Conservation (phyloP, 2,888 invertebrate genomes). For the Marronus borbonicus region DNA sequence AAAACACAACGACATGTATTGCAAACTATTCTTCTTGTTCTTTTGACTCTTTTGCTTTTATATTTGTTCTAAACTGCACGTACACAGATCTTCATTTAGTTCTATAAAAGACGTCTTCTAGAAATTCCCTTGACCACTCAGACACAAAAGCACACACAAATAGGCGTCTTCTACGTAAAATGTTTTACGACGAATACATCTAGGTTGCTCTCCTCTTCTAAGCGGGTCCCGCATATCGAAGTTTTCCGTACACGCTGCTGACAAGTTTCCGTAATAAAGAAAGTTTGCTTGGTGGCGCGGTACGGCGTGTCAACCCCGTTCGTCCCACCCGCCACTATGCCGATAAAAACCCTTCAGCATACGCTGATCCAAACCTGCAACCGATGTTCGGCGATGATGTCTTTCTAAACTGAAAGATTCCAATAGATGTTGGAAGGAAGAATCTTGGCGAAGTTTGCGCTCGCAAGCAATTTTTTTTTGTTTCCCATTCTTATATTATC, state of each 20-base stretch:
- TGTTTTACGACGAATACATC: no score
- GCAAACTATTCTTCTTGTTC: no score
- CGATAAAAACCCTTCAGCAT: background rate
- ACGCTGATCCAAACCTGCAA: constrained; percentile 14
- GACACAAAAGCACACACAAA: no score
- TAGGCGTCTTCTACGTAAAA: no score
- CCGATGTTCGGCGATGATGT: constrained; percentile 18
- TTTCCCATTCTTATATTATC: no score
- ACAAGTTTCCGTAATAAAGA: constrained; percentile 19
- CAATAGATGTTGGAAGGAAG: background rate
- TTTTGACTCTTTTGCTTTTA: no score
- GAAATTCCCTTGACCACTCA: no score
- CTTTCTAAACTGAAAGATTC: constrained; percentile 19
- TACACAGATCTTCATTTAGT: no score
- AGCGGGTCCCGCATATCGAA: constrained; percentile 1
- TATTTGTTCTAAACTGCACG: no score
- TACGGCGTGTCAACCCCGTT: background rate
- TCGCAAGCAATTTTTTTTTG: background rate
- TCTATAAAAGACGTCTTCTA: no score
- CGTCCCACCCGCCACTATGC: background rate
- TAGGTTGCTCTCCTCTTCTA: no score
- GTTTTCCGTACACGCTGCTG: constrained; percentile 2
- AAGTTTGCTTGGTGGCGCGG: constrained; percentile 4
- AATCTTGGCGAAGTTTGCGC: constrained; percentile 10
- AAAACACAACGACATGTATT: no score